Evolutionary conservation across 2,113 vertebrate genomes (phyloP).

Genomic region (Protobothrops flavoviridis): DNA sequence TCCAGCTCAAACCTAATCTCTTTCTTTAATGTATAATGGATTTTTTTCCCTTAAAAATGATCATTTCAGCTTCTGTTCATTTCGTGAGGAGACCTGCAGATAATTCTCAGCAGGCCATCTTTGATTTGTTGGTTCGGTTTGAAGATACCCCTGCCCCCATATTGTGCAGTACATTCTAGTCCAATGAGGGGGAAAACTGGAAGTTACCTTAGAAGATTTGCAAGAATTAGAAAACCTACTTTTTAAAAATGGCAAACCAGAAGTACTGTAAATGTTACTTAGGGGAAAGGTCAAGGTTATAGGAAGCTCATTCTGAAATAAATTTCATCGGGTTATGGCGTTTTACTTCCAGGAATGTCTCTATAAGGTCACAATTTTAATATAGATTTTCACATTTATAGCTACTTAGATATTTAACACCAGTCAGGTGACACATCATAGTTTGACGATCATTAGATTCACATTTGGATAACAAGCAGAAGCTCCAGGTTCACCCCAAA

Average conservation of each 20-base stretch:
- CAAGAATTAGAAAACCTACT: neutral
- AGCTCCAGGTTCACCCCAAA: neutral
- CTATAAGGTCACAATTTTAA: neutral
- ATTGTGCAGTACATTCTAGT: too few species aligned
- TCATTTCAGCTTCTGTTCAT: neutral
- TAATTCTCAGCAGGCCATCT: neutral
- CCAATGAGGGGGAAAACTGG: neutral
- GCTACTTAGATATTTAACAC: neutral
- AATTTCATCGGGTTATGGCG: neutral
- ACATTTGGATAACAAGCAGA: neutral
- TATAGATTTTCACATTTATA: neutral
- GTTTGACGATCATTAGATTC: neutral
- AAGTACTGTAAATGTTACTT: neutral
- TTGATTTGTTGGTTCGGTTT: neutral
- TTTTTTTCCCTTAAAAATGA: neutral
- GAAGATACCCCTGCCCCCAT: neutral
- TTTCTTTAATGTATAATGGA: neutral
- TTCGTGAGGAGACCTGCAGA: neutral
- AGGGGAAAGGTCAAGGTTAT: neutral
- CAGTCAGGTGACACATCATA: neutral
- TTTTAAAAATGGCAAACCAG: neutral
- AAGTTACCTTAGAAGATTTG: neutral
- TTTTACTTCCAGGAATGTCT: neutral
- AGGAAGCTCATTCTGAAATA: neutral
- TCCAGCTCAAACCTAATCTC: neutral